A percentile compares a stretch with the other conserved stretches of the same genome.
Evolutionary conservation across 64 coral and sea anemone genomes (phyloP).

Genomic region (Platygyra sinensis): DNA sequence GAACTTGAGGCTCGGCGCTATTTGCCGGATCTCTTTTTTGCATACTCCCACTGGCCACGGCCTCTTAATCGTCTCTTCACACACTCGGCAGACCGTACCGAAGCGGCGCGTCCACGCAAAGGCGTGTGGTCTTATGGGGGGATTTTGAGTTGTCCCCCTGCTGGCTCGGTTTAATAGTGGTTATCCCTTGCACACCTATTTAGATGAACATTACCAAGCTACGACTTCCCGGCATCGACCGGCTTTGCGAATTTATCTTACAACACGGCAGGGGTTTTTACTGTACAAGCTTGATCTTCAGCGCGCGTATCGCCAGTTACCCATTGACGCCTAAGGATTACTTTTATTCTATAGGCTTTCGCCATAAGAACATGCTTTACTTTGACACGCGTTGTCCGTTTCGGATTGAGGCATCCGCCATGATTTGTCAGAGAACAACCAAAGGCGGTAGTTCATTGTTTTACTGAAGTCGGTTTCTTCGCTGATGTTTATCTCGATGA

Average conservation of each 20-base stretch:
- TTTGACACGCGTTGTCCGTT: too few relatives aligned
- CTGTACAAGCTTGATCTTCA: conserved; percentile 22
- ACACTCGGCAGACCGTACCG: neutral
- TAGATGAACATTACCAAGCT: too few relatives aligned
- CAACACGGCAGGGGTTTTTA: conserved; percentile 14
- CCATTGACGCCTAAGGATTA: too few relatives aligned
- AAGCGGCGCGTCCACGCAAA: neutral
- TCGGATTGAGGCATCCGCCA: too few relatives aligned
- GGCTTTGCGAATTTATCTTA: conserved; percentile 33
- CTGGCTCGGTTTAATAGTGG: conserved; percentile 11
- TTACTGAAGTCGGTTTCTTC: too few relatives aligned
- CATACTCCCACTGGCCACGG: conserved; percentile 8
- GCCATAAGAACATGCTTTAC: too few relatives aligned
- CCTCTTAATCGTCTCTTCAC: neutral
- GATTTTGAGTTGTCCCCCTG: conserved; percentile 22
- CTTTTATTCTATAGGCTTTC: too few relatives aligned
- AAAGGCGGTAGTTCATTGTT: too few relatives aligned
- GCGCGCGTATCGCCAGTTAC: too few relatives aligned
- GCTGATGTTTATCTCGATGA: too few relatives aligned
- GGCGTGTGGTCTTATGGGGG: conserved; percentile 15
- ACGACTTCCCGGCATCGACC: conserved; percentile 34
- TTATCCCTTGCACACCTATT: too few relatives aligned
- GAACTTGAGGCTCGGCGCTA: neutral
- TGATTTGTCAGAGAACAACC: too few relatives aligned
- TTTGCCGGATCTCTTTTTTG: conserved; percentile 29